Evolutionary conservation across 2,113 vertebrate species (phyloP), one percentile per base, ranked within the genome.

Genomic region (Microtus montanus): DNA sequence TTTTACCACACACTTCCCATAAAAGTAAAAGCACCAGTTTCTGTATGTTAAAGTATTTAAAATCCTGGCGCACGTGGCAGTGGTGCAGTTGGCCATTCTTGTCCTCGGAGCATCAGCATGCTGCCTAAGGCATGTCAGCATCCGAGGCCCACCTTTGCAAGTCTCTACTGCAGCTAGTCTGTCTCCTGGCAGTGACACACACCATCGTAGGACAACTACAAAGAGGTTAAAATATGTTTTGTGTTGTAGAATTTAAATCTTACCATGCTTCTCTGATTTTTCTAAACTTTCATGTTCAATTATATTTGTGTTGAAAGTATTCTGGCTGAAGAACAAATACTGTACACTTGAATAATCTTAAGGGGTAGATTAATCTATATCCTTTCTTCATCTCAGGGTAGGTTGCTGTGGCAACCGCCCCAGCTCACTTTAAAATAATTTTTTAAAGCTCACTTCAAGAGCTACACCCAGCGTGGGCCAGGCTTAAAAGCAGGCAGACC

Each of bases 381-480:
- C 96, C 97, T 98, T 94, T 68, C 97, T 98, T 98, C 98, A 98
- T 98, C 97, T 98, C 98, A 98, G 98, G 98, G 98, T 98, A 97
- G 96, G 98, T 98, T 99, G 98, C 98, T 98, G 98, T 98, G 97
- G 98, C 98, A 98, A 98, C 98, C 98, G 0, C 98, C 98, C 98
- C 98, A 98, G 98, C 97, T 98, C 97, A 98, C 98, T 98, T 98
- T 98, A 98, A 98, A 98, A 98, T 98, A 98, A 98, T 98, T 98
- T 98, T 98, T 97, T 98, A 98, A 98, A 98, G 98, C 98, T 97
- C 96, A 98, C 98, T 98, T 98, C 98, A 98, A 98, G 98, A 98
- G 44, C 98, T 98, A 96, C 96, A 97, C 98, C 98, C 98, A 99
- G 98, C 97, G 90, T 98, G 98, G 98, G 98, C 98, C 98, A 98